Conservation (phyloP, 2,888 invertebrate species). For the Caenorhabditis sp. region DNA sequence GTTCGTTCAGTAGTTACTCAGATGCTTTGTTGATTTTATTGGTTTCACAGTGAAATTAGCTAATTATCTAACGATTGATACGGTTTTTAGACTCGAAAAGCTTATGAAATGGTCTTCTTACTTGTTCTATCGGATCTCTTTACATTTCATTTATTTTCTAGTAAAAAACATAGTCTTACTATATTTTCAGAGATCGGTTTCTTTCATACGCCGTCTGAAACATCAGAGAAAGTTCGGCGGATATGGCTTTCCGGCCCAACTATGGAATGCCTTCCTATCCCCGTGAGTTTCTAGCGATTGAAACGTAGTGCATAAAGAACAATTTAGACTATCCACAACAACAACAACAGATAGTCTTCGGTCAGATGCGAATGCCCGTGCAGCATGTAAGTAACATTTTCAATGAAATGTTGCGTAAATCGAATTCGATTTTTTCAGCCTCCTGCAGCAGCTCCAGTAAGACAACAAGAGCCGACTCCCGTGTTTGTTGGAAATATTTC, state of each 20-base stretch:
- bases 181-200: neutral
- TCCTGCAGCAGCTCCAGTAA: constrained; percentile 4
- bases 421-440: constrained; percentile 10
- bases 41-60: too few relatives aligned
- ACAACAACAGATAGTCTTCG: constrained; percentile 48
- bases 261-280: constrained; percentile 51
- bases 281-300: constrained; percentile 30
- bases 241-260: constrained; percentile 58
- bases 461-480: constrained; percentile 83
- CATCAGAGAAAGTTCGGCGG: too few relatives aligned
- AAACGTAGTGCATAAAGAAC: neutral
- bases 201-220: neutral
- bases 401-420: neutral
- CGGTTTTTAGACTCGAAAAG: too few relatives aligned
- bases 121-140: too few relatives aligned
- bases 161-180: neutral
- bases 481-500: constrained; percentile 98
- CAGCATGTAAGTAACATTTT: constrained; percentile 25
- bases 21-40: neutral
- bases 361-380: constrained; percentile 54
- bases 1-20: neutral
- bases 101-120: too few relatives aligned
- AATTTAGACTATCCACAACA: constrained; percentile 44
- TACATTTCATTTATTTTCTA: too few relatives aligned
- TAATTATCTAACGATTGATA: too few relatives aligned